Percentiles rank a stretch among this genome's conserved stretches.
Conservation (phyloP, 2,113 vertebrate genomes). For the Calonectris borealis region DNA sequence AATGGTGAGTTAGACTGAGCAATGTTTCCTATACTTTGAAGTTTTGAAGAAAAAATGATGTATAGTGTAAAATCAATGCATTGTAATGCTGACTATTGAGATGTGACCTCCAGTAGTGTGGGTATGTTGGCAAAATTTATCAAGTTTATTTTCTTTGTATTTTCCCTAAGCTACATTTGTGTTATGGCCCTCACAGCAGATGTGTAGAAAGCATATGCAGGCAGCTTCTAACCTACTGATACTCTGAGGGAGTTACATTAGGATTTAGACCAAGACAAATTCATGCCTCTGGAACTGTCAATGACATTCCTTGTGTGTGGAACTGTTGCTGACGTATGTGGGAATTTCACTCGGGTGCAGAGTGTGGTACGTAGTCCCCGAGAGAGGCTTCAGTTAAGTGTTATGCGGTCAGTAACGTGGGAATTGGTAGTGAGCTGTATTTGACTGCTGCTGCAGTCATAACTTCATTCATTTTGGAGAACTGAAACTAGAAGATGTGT, state of each 20-base stretch:
- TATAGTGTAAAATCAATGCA: neutral
- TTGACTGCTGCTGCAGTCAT: neutral
- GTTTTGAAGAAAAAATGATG: neutral
- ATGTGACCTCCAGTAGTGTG: neutral
- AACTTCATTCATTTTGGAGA: neutral
- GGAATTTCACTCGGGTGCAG: neutral
- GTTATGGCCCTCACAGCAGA: neutral
- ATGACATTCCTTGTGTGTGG: rapidly evolving
- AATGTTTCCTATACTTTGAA: neutral
- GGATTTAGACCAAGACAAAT: neutral
- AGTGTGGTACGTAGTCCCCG: rapidly evolving
- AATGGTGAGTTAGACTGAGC: neutral
- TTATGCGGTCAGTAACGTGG: neutral
- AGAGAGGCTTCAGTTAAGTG: neutral
- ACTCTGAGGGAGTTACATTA: neutral
- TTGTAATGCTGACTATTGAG: neutral
- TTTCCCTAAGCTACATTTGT: neutral
- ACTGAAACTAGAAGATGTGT: neutral
- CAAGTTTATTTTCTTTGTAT: neutral
- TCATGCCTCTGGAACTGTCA: neutral
- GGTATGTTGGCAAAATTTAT: neutral
- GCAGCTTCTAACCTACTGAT: neutral
- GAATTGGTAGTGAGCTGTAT: neutral
- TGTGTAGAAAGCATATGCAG: neutral
- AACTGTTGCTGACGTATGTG: neutral